Evolutionary conservation across 2,888 invertebrate genomes (phyloP).

Genomic region (Plutella xylostella): DNA sequence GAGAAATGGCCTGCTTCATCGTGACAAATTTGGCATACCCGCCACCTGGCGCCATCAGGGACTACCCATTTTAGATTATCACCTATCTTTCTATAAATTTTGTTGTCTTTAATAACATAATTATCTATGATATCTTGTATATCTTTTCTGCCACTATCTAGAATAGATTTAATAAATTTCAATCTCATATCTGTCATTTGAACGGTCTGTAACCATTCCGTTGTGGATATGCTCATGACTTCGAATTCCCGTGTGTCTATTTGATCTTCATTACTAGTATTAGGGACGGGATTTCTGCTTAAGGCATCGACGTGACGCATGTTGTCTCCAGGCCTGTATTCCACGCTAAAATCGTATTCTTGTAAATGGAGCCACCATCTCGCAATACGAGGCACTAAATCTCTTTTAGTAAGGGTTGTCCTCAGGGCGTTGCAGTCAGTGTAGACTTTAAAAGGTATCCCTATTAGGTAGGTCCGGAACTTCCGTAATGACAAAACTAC

Average conservation of each 20-base stretch:
- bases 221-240: slow-evolving; percentile 5
- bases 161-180: slow-evolving; percentile 3
- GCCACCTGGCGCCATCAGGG: slow-evolving; percentile 20
- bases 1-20: no score
- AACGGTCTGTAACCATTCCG: slow-evolving; percentile 18
- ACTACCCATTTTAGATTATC: slow-evolving; percentile 20
- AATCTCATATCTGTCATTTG: slow-evolving; percentile 14
- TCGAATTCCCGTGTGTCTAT: slow-evolving; percentile 3
- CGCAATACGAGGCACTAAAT: slow-evolving; percentile 23
- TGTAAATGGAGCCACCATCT: not conserved
- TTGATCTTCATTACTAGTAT: not conserved
- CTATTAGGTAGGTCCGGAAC: slow-evolving; percentile 23
- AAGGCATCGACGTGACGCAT: slow-evolving; percentile 28
- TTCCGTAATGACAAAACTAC: slow-evolving; percentile 19
- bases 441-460: slow-evolving; percentile 15
- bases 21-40: slow-evolving; percentile 16
- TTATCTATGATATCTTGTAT: slow-evolving; percentile 3
- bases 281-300: slow-evolving; percentile 18
- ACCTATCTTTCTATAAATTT: no score
- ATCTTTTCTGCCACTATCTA: not conserved
- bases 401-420: slow-evolving; percentile 22
- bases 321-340: slow-evolving; percentile 20
- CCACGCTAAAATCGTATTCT: slow-evolving; percentile 15
- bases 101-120: not conserved
- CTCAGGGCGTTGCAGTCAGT: slow-evolving; percentile 26